Evolutionary conservation across 2,113 vertebrate species (phyloP).

Genomic region (Pseudopipra pipra): DNA sequence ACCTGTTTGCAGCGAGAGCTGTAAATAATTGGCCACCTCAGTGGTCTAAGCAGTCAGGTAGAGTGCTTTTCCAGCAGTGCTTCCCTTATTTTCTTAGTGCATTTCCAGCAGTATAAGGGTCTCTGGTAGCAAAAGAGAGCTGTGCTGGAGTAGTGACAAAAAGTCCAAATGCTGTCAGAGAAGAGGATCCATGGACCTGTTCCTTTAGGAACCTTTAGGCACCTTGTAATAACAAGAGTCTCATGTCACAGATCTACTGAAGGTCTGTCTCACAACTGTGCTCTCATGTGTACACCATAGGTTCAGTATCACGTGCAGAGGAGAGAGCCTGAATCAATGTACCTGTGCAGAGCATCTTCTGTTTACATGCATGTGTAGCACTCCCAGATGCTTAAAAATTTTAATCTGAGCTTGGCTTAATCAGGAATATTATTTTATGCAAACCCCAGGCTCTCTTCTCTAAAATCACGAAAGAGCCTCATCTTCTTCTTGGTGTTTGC

Average conservation of each 20-base stretch:
- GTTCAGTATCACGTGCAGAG: not conserved
- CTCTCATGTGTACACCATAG: not conserved
- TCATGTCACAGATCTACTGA: not conserved
- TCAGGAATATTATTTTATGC: not conserved
- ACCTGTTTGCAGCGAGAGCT: not conserved
- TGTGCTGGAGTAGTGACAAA: not conserved
- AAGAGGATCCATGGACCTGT: not conserved
- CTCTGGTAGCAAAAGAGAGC: not conserved
- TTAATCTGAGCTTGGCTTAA: not conserved
- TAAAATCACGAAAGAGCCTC: not conserved
- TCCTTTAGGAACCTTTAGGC: too few relatives aligned
- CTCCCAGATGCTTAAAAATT: not conserved
- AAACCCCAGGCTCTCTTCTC: not conserved
- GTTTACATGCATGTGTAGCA: not conserved
- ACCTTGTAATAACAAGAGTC: not conserved
- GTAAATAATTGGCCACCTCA: not conserved
- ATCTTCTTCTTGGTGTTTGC: not conserved
- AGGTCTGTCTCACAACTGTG: not conserved
- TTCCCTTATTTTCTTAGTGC: not conserved
- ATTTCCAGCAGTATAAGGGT: not conserved
- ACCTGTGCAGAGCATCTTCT: not conserved
- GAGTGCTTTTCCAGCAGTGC: not conserved
- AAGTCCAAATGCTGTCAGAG: not conserved
- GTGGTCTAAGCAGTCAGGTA: not conserved
- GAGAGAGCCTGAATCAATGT: not conserved